A percentile compares a stretch with the other conserved stretches of the same genome.
These are phyloP conservation scores for Panzeria rudis DNA, from an alignment of 2,888 invertebrate genomes.

Conservation along the genomic window DNA sequence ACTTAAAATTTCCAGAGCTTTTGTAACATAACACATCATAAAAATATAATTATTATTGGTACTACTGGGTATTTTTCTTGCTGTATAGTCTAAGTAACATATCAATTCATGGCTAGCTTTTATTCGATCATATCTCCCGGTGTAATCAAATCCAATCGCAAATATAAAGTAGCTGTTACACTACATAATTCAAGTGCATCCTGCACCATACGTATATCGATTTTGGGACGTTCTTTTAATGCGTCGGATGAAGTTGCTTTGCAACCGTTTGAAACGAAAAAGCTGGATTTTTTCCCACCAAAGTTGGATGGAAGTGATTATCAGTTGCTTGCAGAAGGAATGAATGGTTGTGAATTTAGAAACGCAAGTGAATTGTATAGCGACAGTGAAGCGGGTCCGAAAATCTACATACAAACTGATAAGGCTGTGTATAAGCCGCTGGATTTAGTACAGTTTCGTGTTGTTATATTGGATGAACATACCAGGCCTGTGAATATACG, in stretches of 20 bases:
- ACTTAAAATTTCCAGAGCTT: no score
- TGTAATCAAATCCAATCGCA: constrained; percentile 51
- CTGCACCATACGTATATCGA: constrained; percentile 4
- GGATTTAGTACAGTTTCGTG: constrained; percentile 90
- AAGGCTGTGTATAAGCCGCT: constrained; percentile 95
- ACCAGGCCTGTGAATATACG: constrained; percentile 86
- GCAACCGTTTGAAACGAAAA: constrained; percentile 40
- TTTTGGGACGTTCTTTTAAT: constrained; percentile 16
- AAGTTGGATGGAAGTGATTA: constrained; percentile 75
- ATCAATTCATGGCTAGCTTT: constrained; percentile 35
- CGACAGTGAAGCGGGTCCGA: constrained; percentile 85
- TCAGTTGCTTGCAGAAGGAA: constrained; percentile 84
- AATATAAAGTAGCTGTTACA: constrained; percentile 42
- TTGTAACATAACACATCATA: no score
- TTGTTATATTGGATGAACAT: constrained; percentile 89
- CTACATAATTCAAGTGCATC: constrained; percentile 12
- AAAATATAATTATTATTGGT: no score
- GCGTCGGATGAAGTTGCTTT: background rate
- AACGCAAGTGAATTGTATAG: constrained; percentile 88
- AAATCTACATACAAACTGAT: constrained; percentile 95
- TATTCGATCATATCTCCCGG: constrained; percentile 58
- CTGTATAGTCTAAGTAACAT: background rate
- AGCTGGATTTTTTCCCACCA: constrained; percentile 13
- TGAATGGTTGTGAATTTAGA: constrained; percentile 89
- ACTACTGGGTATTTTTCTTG: no score